A percentile compares a stretch with the other conserved stretches of the same genome.
phyloP scores from a whole-genome alignment of 2,113 vertebrate genomes.

The Passer domesticus region DNA sequence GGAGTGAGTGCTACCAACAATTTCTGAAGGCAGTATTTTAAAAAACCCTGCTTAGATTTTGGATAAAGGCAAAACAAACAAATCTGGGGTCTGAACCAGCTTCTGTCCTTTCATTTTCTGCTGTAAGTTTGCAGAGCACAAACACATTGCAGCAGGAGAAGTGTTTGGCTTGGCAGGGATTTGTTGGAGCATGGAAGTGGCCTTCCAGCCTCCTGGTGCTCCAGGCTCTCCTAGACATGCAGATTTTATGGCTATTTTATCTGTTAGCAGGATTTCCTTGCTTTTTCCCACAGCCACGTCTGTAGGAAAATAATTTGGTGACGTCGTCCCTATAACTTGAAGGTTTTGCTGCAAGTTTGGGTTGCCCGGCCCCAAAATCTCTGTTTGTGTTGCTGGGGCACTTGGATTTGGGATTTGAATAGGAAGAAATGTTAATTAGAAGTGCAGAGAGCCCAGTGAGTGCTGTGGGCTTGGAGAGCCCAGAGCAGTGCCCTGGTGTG shows the following conservation, averaged over 20 bases:
- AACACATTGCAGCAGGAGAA: background rate
- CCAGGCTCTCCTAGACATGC: background rate
- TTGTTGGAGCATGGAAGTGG: background rate
- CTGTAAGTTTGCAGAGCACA: background rate
- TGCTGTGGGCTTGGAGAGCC: background rate
- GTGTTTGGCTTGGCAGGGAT: constrained; percentile 7
- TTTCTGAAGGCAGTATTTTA: background rate
- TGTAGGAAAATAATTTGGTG: background rate
- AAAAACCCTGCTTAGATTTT: background rate
- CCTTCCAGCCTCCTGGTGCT: background rate
- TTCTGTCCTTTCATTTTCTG: background rate
- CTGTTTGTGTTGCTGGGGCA: background rate
- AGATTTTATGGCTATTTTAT: background rate
- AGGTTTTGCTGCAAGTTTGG: background rate
- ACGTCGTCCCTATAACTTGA: background rate
- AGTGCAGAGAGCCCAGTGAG: background rate
- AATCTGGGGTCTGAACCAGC: background rate
- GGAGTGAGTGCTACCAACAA: background rate
- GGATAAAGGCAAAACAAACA: background rate
- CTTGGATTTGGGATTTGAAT: background rate
- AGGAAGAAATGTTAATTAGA: background rate
- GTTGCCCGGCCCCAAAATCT: background rate
- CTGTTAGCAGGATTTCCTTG: background rate
- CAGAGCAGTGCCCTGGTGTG: background rate
- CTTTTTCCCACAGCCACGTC: background rate